Conservation (phyloP, 1,140 invertebrate species). For the Neodiprion pinetum region DNA sequence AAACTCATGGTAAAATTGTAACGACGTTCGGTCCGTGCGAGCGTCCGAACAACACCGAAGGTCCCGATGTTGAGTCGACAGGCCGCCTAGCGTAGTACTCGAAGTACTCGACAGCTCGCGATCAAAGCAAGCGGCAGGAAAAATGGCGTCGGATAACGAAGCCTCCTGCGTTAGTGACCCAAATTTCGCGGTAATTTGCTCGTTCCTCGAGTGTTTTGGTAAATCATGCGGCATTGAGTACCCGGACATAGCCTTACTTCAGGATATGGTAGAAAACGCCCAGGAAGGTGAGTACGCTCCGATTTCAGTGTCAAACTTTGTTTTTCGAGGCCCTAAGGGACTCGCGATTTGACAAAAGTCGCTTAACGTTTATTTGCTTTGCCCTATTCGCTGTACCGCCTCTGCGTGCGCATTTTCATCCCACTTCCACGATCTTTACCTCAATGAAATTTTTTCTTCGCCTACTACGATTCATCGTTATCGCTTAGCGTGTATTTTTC, state of each 20-base stretch:
- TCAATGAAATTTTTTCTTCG: too few species aligned
- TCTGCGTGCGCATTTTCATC: too few species aligned
- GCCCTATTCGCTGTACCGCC: too few species aligned
- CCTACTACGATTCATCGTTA: too few species aligned
- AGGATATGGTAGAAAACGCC: conserved; percentile 87
- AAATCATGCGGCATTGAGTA: conserved; percentile 77
- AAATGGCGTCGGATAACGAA: conserved; percentile 86
- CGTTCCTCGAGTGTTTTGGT: conserved; percentile 89
- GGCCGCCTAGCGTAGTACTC: conserved; percentile 41
- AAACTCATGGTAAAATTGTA: too few species aligned
- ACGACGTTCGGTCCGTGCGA: too few species aligned
- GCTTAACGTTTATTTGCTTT: conserved; percentile 13
- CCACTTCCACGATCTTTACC: too few species aligned
- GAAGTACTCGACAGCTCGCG: conserved; percentile 12
- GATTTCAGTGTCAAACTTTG: not conserved
- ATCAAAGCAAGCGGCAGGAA: conserved; percentile 45
- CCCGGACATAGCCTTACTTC: conserved; percentile 81
- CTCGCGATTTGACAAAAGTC: conserved; percentile 16
- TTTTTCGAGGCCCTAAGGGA: not conserved
- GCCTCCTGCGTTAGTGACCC: conserved; percentile 90
- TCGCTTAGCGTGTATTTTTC: too few species aligned
- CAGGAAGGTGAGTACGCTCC: conserved; percentile 75
- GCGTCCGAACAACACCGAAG: too few species aligned
- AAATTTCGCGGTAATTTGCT: conserved; percentile 95
- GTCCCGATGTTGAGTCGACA: conserved; percentile 31